Evolutionary conservation across 2,797 vertebrate species (phyloP), one percentile per base, ranked within the genome.

Genomic region (Rhabdophis nuchalis): DNA sequence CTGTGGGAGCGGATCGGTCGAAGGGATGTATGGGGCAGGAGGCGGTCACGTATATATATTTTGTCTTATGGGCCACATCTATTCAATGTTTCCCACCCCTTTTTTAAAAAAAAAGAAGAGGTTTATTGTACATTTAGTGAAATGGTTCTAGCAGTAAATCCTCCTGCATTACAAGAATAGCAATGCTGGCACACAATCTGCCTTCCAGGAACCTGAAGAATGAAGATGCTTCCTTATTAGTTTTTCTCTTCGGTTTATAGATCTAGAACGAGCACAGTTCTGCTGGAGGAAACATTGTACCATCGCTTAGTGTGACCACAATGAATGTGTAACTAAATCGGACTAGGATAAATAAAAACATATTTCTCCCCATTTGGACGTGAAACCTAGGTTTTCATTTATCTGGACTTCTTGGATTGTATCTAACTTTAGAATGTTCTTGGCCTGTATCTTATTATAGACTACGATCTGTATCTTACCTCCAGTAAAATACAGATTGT

Each of bases 201-300:
- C 54, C 3, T 93, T 94, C 88, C 93, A 89, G 90, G 93, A 94
- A 56, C 18, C 93, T 25, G 91, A 58, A 36, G 16, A 91, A 86
- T 77, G 93, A 89, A 16, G 88, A 54, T 36, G 61, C 61, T 20
- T 41, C 7, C 68, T 77, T 23, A 20, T 36, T n/a, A 32, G 29
- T n/a, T 3, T 95, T 92, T 29, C 91, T 94, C n/a, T 46, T 90
- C 54, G 91, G 52, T 77, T 20, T 89, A 52, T 23, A 41, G 32
- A 77, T 20, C 41, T 36, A 91, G 89, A 93, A 12, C 20, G 20
- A 20, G 64, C 56, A 32, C 87, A 27, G 52, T 85, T 87, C 92
- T 68, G 29, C 93, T 91, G 57, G 53, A 14, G 60, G 36, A 91
- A 29, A 57, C 64, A 89, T 95, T 93, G 90, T 89, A 41, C 93